A percentile compares a stretch with the other conserved stretches of the same genome.
These are phyloP conservation scores for Acanthopleura granulata DNA, from an alignment of 2,888 invertebrate genomes.

Conservation along the genomic window DNA sequence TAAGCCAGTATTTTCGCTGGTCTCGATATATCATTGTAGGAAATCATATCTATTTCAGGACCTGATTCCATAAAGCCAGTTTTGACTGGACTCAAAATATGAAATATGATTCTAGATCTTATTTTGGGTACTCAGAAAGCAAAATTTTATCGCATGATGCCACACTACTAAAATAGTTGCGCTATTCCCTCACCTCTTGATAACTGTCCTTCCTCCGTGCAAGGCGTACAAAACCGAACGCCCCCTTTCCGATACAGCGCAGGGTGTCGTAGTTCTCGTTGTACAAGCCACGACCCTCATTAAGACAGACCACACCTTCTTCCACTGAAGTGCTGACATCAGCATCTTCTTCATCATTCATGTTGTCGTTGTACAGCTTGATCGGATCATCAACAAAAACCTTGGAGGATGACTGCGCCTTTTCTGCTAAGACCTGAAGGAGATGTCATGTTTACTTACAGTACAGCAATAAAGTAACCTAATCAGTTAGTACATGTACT, in stretches of 20 bases:
- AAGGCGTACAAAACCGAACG: constrained; percentile 81
- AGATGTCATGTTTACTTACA: no score
- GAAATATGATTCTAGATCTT: no score
- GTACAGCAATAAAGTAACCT: not conserved
- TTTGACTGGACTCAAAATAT: no score
- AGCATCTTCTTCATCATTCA: not conserved
- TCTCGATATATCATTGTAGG: no score
- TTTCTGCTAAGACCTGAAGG: constrained; percentile 38
- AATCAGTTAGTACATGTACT: not conserved
- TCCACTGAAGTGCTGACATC: constrained; percentile 21
- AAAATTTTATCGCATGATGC: no score
- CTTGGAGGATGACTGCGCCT: constrained; percentile 45
- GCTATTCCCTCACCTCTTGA: constrained; percentile 67
- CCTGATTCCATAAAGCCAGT: no score
- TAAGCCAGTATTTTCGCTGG: no score
- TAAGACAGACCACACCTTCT: constrained; percentile 22
- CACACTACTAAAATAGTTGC: no score
- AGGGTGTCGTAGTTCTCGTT: constrained; percentile 74
- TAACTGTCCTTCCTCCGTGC: constrained; percentile 76
- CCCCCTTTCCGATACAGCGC: constrained; percentile 80
- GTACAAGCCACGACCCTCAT: constrained; percentile 64
- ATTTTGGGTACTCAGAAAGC: no score
- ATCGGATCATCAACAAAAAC: constrained; percentile 6
- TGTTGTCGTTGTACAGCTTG: not conserved
- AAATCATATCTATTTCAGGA: no score